phyloP scores from a whole-genome alignment of 1,140 invertebrate genomes.

The Aricia agestis region DNA sequence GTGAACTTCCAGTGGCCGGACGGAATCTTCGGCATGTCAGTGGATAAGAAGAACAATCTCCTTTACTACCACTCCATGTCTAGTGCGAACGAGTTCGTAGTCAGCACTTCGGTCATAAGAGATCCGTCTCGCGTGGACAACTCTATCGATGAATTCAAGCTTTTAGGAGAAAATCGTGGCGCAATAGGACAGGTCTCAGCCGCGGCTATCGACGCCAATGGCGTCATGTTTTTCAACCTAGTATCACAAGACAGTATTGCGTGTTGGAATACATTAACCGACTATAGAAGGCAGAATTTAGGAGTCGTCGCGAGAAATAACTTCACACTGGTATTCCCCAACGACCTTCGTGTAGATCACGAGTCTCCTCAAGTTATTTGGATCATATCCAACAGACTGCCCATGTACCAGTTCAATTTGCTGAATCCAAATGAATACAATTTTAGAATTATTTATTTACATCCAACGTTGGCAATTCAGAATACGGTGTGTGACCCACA shows the following conservation, averaged over 20 bases:
- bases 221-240: conserved; percentile 88
- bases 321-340: conserved; percentile 84
- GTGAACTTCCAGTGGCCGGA: conserved; percentile 88
- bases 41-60: conserved; percentile 79
- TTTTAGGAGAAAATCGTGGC: conserved; percentile 80
- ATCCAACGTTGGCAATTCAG: conserved; percentile 77
- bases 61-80: conserved; percentile 89
- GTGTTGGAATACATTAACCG: conserved; percentile 87
- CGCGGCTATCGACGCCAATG: conserved; percentile 82
- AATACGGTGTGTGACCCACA: conserved; percentile 78
- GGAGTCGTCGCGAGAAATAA: conserved; percentile 79
- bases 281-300: conserved; percentile 80
- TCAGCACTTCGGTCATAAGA: conserved; percentile 80
- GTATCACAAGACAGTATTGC: conserved; percentile 84
- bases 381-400: conserved; percentile 85
- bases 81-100: conserved; percentile 84
- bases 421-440: conserved; percentile 82
- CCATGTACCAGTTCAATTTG: conserved; percentile 83
- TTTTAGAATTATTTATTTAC: conserved; percentile 82
- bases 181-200: conserved; percentile 83
- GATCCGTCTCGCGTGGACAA: conserved; percentile 78
- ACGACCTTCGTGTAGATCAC: conserved; percentile 85
- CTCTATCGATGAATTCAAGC: conserved; percentile 78
- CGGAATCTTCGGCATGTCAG: conserved; percentile 85
- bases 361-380: conserved; percentile 82